Percentiles rank a stretch among this genome's conserved stretches.
Conservation (phyloP, 2,113 vertebrate species). For the Bubo scandiacus region DNA sequence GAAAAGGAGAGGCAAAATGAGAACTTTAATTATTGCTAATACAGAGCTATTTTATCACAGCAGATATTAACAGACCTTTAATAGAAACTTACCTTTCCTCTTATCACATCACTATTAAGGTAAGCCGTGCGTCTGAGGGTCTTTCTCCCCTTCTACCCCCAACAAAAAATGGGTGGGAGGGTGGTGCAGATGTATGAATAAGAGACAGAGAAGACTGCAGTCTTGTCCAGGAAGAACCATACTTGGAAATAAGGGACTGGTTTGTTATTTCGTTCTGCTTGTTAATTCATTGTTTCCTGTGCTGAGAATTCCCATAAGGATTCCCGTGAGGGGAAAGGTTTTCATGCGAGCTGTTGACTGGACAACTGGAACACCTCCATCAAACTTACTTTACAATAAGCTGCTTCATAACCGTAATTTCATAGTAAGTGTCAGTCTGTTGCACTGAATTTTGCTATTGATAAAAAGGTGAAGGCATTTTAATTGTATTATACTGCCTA, state of each 20-base stretch:
- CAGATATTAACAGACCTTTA: background rate
- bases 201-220: background rate
- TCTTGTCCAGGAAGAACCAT: background rate
- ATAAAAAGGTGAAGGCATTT: background rate
- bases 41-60: background rate
- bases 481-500: background rate
- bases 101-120: background rate
- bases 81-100: background rate
- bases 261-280: background rate
- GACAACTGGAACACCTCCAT: background rate
- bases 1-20: background rate
- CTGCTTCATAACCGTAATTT: background rate
- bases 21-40: background rate
- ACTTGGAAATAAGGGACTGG: background rate
- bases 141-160: background rate
- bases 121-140: background rate
- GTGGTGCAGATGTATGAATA: background rate
- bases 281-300: background rate
- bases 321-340: background rate
- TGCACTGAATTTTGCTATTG: background rate
- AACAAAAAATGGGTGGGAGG: fast-evolving
- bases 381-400: background rate
- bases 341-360: background rate
- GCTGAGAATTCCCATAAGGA: background rate
- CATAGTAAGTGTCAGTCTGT: background rate